Percentiles rank a stretch among this genome's conserved stretches.
These are phyloP conservation scores for Geotrupes spiniger DNA, from an alignment of 2,888 invertebrate species.

Conservation along the genomic window DNA sequence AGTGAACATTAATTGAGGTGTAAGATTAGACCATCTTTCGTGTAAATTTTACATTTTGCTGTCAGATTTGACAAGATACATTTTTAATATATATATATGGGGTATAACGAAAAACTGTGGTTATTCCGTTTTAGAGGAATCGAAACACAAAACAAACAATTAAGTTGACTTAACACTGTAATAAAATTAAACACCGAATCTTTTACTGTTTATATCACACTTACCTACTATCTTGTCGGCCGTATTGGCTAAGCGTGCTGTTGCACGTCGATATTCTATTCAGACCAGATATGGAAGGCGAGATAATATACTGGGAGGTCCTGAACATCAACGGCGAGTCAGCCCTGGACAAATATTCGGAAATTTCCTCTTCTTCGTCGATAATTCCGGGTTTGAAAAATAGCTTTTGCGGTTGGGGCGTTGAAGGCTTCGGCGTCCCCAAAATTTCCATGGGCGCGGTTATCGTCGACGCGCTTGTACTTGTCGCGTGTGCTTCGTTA, in stretches of 20 bases:
- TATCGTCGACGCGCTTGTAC: too few species aligned
- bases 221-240: conserved; percentile 24
- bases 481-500: too few species aligned
- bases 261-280: conserved; percentile 32
- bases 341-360: conserved; percentile 21
- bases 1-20: too few species aligned
- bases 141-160: too few species aligned
- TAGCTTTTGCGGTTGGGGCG: conserved; percentile 24
- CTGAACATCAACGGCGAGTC: conserved; percentile 30
- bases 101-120: too few species aligned
- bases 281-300: conserved; percentile 24
- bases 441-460: too few species aligned
- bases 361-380: conserved; percentile 30
- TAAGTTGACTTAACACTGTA: too few species aligned
- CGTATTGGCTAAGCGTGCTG: conserved; percentile 28
- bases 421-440: conserved; percentile 8
- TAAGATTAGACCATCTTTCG: too few species aligned
- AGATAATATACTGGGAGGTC: conserved; percentile 22
- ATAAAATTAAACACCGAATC: background rate
- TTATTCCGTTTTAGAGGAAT: too few species aligned
- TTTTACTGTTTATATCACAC: background rate
- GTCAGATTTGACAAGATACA: too few species aligned
- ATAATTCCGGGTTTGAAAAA: conserved; percentile 32
- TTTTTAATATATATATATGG: too few species aligned
- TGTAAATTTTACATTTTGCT: too few species aligned